phyloP scores from a whole-genome alignment of 2,113 vertebrate genomes.

The Hyaena hyaena region DNA sequence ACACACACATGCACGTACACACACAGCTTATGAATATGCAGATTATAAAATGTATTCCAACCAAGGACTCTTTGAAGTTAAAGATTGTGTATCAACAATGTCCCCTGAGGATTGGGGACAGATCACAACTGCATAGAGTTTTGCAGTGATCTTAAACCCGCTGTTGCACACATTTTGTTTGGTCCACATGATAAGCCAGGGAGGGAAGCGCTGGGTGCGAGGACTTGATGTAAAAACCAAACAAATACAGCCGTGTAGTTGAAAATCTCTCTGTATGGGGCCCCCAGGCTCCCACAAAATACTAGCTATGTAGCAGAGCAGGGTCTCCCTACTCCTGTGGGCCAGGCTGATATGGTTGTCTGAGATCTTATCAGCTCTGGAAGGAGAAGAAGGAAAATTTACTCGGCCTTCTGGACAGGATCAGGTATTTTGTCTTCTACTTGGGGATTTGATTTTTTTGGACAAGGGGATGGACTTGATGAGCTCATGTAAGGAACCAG shows the following conservation, averaged over 20 bases:
- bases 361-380: constrained; percentile 68
- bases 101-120: background rate
- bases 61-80: background rate
- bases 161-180: background rate
- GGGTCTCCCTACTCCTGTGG: background rate
- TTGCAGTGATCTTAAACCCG: background rate
- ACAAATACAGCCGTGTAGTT: background rate
- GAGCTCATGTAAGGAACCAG: constrained; percentile 61
- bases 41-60: background rate
- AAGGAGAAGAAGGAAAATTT: constrained; percentile 66
- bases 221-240: background rate
- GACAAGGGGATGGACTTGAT: constrained; percentile 61
- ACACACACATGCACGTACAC: background rate
- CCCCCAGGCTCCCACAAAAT: background rate
- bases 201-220: background rate
- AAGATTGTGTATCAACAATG: background rate
- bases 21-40: background rate
- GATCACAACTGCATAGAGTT: background rate
- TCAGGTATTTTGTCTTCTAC: constrained; percentile 65
- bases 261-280: background rate
- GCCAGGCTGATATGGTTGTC: background rate
- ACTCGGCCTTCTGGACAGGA: constrained; percentile 70
- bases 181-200: background rate
- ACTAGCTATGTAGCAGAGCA: constrained; percentile 29
- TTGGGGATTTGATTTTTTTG: constrained; percentile 41